Base-by-base conservation (phyloP, 1,140 invertebrate genomes). In the Charaxes varanes region DNA sequence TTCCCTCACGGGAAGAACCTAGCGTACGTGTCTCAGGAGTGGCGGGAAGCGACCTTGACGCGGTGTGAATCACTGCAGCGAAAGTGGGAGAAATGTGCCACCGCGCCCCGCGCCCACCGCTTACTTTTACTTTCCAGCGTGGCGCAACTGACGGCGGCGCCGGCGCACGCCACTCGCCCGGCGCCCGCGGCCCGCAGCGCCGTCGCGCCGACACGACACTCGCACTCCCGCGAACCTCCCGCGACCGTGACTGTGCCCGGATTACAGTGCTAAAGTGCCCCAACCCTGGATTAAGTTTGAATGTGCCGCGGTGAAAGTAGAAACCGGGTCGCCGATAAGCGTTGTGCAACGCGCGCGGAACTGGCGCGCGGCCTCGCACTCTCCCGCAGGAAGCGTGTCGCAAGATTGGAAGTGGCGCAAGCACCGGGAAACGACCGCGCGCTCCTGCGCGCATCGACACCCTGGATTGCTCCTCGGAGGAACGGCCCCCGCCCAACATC, bases 81-180 rank as follows among this genome's bases (percentile, higher is more conserved):
- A 84, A 84, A 84, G 81, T 84, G 78, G 81, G 81, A 82, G 81
- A 84, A 83, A 80, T 79, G 74, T 61, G 57, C 50, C 60, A 51
- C 64, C 67, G 60, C 74, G 66, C 69, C 65, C 69, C 61, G 64
- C 48, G 47, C 53, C 50, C 64, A 58, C 70, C 72, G 63, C 62
- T 81, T 65, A 83, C 79, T 84, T 84, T 84, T 83, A 83, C 77
- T 85, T 84, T 84, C 80, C 61, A 72, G 67, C 68, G 67, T 78
- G 76, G 72, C 71, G 71, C 72, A 79, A 79, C 64, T 62, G 69
- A 63, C 50, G 45, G 56, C 68, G 67, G 64, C 76, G 72, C 65
- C 66, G 63, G 49, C 55, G 65, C 57, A 54, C 64, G 73, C 67
- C 77, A 79, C 72, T 77, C 71, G 70, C 60, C 66, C 73, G 73